Conservation (phyloP, 2,113 vertebrate species). For the Prietella phreatophila region DNA sequence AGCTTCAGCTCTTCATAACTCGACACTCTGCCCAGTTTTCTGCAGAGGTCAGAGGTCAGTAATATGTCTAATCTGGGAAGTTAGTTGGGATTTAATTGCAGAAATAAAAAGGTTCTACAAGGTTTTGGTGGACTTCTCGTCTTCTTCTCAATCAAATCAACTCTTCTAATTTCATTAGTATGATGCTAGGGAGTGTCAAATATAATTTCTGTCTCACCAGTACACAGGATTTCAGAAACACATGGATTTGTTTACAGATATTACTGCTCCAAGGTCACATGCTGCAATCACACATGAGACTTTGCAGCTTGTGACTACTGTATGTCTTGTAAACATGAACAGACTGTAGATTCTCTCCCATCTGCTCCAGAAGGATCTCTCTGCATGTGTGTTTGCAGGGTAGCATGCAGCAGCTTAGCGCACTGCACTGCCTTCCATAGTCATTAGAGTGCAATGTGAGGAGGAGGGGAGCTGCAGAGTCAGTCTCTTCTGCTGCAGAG, state of each 20-base stretch:
- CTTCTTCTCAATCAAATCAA: background rate
- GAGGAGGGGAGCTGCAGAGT: conserved; percentile 46
- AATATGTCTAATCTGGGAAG: conserved; percentile 2
- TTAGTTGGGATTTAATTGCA: background rate
- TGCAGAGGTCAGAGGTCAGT: conserved; percentile 94
- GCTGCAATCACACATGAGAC: conserved; percentile 11
- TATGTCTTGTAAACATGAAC: conserved; percentile 25
- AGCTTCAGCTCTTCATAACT: conserved; percentile 88
- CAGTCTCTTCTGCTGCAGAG: conserved; percentile 41
- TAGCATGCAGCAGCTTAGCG: conserved; percentile 17
- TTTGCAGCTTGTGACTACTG: conserved; percentile 23
- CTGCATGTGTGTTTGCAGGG: conserved; percentile 35
- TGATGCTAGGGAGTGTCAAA: background rate
- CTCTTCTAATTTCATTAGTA: background rate
- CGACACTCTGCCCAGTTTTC: conserved; percentile 96
- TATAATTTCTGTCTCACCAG: background rate
- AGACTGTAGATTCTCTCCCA: conserved; percentile 25
- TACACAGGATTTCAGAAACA: background rate
- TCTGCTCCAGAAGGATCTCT: conserved; percentile 34
- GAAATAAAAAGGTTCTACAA: background rate
- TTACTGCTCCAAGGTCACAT: background rate
- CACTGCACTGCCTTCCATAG: conserved; percentile 34
- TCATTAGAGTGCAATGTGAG: conserved; percentile 55
- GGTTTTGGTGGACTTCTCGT: background rate
- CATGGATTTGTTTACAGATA: background rate